A percentile compares a stretch with the other conserved stretches of the same genome.
Evolutionary conservation across 2,113 vertebrate species (phyloP).

Genomic region (Hymenochirus boettgeri): DNA sequence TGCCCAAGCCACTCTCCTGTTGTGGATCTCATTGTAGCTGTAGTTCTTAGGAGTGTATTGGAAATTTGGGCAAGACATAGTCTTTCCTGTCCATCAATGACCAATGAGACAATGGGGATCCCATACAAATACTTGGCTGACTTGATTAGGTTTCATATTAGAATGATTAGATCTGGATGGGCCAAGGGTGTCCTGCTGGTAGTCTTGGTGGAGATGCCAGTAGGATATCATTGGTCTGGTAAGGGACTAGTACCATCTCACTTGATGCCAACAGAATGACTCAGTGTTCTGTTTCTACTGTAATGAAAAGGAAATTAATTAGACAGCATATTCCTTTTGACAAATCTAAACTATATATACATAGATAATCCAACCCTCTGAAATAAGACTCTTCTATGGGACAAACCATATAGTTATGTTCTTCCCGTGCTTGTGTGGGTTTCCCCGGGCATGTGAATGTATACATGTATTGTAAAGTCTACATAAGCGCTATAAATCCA

Average conservation of each 20-base stretch:
- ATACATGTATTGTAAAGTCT: too few species aligned
- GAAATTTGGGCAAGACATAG: conserved; percentile 95
- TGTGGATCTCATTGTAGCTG: conserved; percentile 98
- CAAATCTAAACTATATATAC: too few species aligned
- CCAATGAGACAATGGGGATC: conserved; percentile 90
- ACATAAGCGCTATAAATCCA: too few species aligned
- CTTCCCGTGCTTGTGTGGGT: too few species aligned
- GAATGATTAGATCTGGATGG: conserved; percentile 74
- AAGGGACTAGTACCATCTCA: conserved; percentile 77
- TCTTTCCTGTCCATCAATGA: conserved; percentile 90
- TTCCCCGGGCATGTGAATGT: too few species aligned
- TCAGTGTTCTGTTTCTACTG: neutral
- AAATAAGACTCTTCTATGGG: too few species aligned
- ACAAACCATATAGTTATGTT: too few species aligned
- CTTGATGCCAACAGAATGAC: conserved; percentile 34
- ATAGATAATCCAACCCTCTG: neutral
- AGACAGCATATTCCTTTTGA: too few species aligned
- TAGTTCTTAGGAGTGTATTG: conserved; percentile 94
- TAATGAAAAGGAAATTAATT: neutral
- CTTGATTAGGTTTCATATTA: conserved; percentile 91
- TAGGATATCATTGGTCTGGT: conserved; percentile 72
- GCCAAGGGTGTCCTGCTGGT: conserved; percentile 77
- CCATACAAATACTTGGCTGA: conserved; percentile 91
- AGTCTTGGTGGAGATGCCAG: conserved; percentile 77
- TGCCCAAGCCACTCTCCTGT: conserved; percentile 87